Conservation (phyloP, 2,113 vertebrate genomes). For the Lichenostomus cassidix region DNA sequence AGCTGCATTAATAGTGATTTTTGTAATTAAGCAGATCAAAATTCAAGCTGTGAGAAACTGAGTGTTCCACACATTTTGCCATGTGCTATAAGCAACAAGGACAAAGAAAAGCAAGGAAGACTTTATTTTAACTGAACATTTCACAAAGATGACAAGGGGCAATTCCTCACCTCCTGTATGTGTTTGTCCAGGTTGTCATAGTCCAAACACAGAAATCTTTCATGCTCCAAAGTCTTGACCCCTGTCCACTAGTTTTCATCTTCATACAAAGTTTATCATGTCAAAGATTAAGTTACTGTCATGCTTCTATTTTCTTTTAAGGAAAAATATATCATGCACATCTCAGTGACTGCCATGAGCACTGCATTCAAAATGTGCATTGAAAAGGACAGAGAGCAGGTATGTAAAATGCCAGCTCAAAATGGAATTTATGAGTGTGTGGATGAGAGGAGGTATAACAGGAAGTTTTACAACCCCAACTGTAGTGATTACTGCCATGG, state of each 20-base stretch:
- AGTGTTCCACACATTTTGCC: not conserved
- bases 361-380: not conserved
- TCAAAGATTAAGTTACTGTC: not conserved
- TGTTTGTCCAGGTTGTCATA: not conserved
- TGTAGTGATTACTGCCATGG: not conserved
- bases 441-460: not conserved
- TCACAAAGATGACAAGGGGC: not conserved
- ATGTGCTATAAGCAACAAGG: not conserved
- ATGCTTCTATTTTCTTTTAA: not conserved
- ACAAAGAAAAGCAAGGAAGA: not conserved
- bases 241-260: not conserved
- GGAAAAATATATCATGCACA: not conserved
- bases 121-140: not conserved
- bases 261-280: not conserved
- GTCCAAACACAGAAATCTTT: not conserved
- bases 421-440: not conserved
- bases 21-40: not conserved
- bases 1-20: not conserved
- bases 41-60: not conserved
- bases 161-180: not conserved
- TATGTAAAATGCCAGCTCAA: not conserved
- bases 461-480: not conserved
- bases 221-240: not conserved
- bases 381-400: not conserved
- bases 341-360: not conserved